These are phyloP conservation scores for Phyllotreta striolata DNA, from an alignment of 2,888 invertebrate genomes.

Conservation along the genomic window DNA sequence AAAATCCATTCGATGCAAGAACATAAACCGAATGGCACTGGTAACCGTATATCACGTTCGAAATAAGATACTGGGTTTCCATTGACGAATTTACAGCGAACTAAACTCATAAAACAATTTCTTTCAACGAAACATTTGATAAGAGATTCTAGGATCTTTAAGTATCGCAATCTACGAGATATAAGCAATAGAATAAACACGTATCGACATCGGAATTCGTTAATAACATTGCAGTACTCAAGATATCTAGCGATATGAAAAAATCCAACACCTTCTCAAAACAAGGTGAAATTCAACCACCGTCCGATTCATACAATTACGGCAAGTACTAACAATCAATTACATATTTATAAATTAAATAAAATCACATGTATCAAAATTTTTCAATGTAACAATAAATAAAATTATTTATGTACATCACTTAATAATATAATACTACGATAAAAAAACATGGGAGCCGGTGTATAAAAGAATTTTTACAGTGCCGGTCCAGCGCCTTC, in stretches of 20 bases:
- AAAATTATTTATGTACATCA: slow-evolving; percentile 45
- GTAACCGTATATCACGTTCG: slow-evolving; percentile 14
- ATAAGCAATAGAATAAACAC: too few species aligned
- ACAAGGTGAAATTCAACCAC: slow-evolving; percentile 18
- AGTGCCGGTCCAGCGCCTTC: slow-evolving; percentile 64
- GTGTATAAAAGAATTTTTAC: slow-evolving; percentile 34
- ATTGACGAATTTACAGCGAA: background rate
- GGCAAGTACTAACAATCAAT: slow-evolving; percentile 25
- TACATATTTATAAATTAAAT: slow-evolving; percentile 38
- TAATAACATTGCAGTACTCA: background rate
- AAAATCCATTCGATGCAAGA: slow-evolving; percentile 7
- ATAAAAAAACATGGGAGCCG: slow-evolving; percentile 23
- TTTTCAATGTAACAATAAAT: slow-evolving; percentile 48
- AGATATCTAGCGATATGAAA: slow-evolving; percentile 14
- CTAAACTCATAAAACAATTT: background rate
- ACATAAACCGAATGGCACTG: slow-evolving; percentile 9
- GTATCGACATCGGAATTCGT: background rate
- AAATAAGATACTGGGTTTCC: slow-evolving; percentile 4
- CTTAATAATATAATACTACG: slow-evolving; percentile 33
- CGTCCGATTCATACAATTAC: slow-evolving; percentile 28
- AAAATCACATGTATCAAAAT: slow-evolving; percentile 49
- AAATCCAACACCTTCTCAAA: slow-evolving; percentile 17
- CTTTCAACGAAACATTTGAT: too few species aligned
- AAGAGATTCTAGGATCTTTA: too few species aligned
- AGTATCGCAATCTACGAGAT: too few species aligned